Evolutionary conservation across 37 sponge, comb jelly and placozoan genomes (phyloP).

Genomic region (Chondrilla cf. caribensis): DNA sequence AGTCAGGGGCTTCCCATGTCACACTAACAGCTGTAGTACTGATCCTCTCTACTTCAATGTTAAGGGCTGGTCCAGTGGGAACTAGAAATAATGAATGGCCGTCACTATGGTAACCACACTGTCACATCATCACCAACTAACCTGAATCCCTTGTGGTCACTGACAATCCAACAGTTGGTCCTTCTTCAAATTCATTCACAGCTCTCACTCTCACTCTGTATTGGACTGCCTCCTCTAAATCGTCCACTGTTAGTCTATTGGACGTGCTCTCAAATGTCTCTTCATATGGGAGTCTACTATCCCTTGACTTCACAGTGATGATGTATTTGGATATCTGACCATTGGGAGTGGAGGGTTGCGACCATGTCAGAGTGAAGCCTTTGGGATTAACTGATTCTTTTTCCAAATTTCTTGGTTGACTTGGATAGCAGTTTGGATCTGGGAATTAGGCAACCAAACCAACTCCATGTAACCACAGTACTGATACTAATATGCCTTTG

Average conservation of each 20-base stretch:
- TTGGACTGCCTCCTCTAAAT: neutral
- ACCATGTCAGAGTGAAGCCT: neutral
- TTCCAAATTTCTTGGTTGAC: neutral
- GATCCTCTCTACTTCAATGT: neutral
- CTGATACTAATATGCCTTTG: too few species aligned
- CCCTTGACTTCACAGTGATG: neutral
- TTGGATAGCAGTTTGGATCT: neutral
- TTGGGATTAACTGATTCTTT: neutral
- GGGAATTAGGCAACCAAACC: too few species aligned
- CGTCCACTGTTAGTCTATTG: neutral
- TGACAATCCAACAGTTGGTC: too few species aligned
- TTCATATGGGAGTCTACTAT: neutral
- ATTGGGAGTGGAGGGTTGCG: neutral
- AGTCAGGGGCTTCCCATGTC: constrained; percentile 4
- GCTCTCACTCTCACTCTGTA: neutral
- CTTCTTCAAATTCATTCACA: neutral
- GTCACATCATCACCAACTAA: too few species aligned
- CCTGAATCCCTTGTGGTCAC: neutral
- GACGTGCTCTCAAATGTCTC: neutral
- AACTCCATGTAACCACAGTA: too few species aligned
- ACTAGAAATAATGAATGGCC: neutral
- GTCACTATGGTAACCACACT: too few species aligned
- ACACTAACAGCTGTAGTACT: neutral
- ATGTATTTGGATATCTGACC: neutral
- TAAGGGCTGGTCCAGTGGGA: constrained; percentile 9